Evolutionary conservation across 2,113 vertebrate species (phyloP), one percentile per base, ranked within the genome.

Genomic region (Aldabrachelys gigantea): DNA sequence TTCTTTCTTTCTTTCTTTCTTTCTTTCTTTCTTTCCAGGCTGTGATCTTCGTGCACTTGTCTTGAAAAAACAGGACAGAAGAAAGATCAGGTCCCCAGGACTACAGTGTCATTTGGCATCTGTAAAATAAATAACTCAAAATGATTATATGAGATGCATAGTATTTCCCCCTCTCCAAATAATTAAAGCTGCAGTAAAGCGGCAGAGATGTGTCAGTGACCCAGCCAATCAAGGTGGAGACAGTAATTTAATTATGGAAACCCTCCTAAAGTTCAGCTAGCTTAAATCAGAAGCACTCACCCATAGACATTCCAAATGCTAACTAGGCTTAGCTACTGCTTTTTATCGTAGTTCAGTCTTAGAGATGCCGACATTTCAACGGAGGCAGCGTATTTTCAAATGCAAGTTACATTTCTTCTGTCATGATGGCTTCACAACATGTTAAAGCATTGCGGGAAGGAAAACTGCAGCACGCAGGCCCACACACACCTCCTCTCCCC

Each of bases 301-400:
- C 53, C 75, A 9, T 86, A 92, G 94, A 86, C 90, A 94, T 89
- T 84, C 90, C 89, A 1, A 13, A 8, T 25, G 6, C 84, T 94
- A 85, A 49, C 89, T 11, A 12, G 69, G 65, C 93, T 95, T 80
- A 17, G 5, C 86, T 4, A 5, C 80, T 22, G 27, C 81, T 31
- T 27, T 78, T 62, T 86, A 57, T 59, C 54, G 14, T 0, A 13
- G 78, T 91, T 72, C 59, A 78, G 81, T 91, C 21, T 2, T 0
- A 0, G 13, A 24, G n/a, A 75, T 9, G 0, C 5, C 52, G 81
- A 27, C 13, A 12, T 93, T 78, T 92, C 80, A 52, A 5, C 10
- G 75, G 49, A 52, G 1, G 1, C 19, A 22, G 82, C 81, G 53
- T 92, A 44, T 4, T 94, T 94, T 97, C 10, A 10, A 75, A 80